Evolutionary conservation across 2,888 invertebrate species (phyloP).

Genomic region (Orchesella flavescens): DNA sequence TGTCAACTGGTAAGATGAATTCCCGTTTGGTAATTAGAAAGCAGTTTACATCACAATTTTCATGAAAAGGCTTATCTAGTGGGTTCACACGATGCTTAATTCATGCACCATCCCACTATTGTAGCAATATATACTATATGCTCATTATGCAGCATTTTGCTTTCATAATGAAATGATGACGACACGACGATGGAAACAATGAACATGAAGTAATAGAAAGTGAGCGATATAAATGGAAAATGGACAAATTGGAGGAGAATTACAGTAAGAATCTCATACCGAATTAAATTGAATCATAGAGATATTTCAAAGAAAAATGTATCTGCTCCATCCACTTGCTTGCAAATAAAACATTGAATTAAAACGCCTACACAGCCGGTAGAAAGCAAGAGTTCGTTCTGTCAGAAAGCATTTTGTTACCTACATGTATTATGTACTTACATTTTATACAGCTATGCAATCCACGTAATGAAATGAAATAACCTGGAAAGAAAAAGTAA

Average conservation of each 20-base stretch:
- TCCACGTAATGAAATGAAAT: conserved; percentile 32
- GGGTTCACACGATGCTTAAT: conserved; percentile 25
- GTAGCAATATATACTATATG: too few species aligned
- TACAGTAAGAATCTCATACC: too few species aligned
- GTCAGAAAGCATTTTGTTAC: neutral
- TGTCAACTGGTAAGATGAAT: conserved; percentile 10
- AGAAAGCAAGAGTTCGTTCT: conserved; percentile 5
- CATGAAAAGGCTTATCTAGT: neutral
- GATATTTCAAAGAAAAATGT: too few species aligned
- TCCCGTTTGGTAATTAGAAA: conserved; percentile 41
- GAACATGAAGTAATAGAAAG: too few species aligned
- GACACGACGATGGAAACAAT: too few species aligned
- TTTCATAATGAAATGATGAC: too few species aligned
- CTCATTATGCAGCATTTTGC: too few species aligned
- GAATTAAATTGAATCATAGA: too few species aligned
- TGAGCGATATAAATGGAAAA: too few species aligned
- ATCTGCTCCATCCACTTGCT: too few species aligned
- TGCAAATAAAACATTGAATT: neutral
- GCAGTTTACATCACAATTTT: neutral
- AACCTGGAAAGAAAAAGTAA: conserved; percentile 40
- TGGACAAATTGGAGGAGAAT: too few species aligned
- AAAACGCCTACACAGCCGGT: neutral
- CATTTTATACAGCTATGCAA: conserved; percentile 27
- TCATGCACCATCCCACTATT: too few species aligned
- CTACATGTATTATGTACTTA: neutral